Base-by-base conservation (phyloP, 2,888 invertebrate species). In the Apantesis nais region DNA sequence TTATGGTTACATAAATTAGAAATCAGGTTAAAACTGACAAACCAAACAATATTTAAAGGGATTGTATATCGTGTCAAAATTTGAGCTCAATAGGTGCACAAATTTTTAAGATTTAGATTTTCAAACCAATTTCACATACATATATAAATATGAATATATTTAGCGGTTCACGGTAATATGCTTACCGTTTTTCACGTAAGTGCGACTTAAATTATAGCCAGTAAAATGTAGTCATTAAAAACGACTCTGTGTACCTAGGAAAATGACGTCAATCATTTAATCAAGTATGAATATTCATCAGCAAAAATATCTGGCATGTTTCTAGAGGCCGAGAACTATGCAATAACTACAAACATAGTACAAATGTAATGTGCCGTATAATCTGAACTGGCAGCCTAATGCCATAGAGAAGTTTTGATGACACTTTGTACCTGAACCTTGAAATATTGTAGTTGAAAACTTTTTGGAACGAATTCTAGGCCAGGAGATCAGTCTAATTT, bases 361-460 rank as follows among this genome's bases (percentile, higher is more conserved):
- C 37, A 34, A 31, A 73, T 63, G 69, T 79, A 78, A 72, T 76
- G 78, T 72, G 67, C 60, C 77, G 55, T 81, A 72, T 77, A 72
- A 79, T 74, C 61, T 64, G 52, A 66, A 68, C 52, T 66, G 76
- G 60, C 69, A 68, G 71, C 70, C 62, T 79, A 75, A 77, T 74
- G 75, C 55, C 55, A 31, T 79, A 79, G 77, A 80, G 80, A 84
- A 85, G 71, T 85, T 87, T 86, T 85, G 83, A 81, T 77, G 80
- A 79, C 78, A 80, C 81, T 84, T 86, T 86, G 85, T 85, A 87
- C 84, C 82, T 83, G 79, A 84, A 83, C 71, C 80, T 68, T 70
- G 67, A 74, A 79, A 74, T 69, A 80, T 78, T 79, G 78, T 84
- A 82, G 85, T 88, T 83, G 74, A 71, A 74, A 87, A 88, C 81